A percentile compares a stretch with the other conserved stretches of the same genome.
phyloP scores from a whole-genome alignment of 2,888 invertebrate genomes.

The Coenonympha arcania region DNA sequence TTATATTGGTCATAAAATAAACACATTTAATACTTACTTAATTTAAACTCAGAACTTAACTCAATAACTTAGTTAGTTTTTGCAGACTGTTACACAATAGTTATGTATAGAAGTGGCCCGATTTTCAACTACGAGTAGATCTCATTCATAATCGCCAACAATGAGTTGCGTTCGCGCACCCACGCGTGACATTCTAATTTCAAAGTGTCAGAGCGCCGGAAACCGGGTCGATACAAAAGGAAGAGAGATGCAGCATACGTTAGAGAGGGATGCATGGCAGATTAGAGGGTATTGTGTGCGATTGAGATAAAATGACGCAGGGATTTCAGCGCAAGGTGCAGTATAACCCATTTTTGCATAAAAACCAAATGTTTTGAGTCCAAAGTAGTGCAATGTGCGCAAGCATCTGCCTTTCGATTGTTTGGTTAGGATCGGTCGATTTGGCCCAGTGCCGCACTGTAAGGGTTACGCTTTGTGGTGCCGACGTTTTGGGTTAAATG shows the following conservation, averaged over 20 bases:
- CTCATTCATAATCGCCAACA: slow-evolving; percentile 43
- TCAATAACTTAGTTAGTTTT: not conserved
- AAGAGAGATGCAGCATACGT: slow-evolving; percentile 36
- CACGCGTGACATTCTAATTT: slow-evolving; percentile 67
- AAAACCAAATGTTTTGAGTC: slow-evolving; percentile 46
- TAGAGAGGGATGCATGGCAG: slow-evolving; percentile 43
- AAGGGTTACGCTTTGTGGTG: slow-evolving; percentile 53
- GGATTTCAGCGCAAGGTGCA: slow-evolving; percentile 63
- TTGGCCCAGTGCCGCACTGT: slow-evolving; percentile 43
- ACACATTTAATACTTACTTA: too few relatives aligned
- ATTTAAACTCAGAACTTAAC: not conserved
- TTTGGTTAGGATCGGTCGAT: slow-evolving; percentile 58
- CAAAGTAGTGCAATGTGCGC: slow-evolving; percentile 52
- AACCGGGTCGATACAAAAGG: slow-evolving; percentile 50
- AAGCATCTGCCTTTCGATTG: slow-evolving; percentile 60
- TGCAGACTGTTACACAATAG: not conserved
- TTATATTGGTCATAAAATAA: not conserved
- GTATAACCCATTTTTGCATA: slow-evolving; percentile 66
- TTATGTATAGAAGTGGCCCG: not conserved
- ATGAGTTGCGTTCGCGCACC: slow-evolving; percentile 62
- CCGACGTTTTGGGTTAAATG: slow-evolving; percentile 40
- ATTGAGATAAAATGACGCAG: slow-evolving; percentile 55
- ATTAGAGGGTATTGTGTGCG: slow-evolving; percentile 57
- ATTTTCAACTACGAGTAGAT: slow-evolving; percentile 26
- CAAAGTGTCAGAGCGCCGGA: slow-evolving; percentile 63